Base-by-base conservation (phyloP, 2,888 invertebrate species). In the Camptogramma bilineatum region DNA sequence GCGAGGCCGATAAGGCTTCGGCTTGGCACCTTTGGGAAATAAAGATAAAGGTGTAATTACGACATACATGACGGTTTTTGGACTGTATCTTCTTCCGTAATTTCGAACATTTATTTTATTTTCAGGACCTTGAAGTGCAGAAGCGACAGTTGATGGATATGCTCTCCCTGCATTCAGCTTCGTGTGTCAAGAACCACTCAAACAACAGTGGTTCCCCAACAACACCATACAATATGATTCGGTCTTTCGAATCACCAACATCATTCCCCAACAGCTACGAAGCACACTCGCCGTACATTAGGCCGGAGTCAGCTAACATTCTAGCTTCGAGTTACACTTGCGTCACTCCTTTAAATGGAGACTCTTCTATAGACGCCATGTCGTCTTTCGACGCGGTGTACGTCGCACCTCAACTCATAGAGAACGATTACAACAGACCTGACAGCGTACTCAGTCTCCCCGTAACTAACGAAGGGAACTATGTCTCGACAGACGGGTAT, bases 61-160 rank as follows among this genome's bases (percentile, higher is more conserved):
- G 13, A 17, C 44, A 44, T 17, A 8, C 44, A 17, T 16, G 10
- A 13, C 13, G 13, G 5, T 28, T 28, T 39, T 39, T 10, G 34
- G 34, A 39, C 13, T 39, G 13, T 4, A 39, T 39, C 10, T 39
- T 13, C 34, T 31, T 31, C 1, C 4, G 34, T 39, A n/a, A 13
- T 13, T 39, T 3, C 34, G 4, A 9, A 13, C 10, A 39, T 2
- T 13, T 39, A 13, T 54, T 64, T 64, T 66, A 55, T 68, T 90
- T 88, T 48, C 96, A 97, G 88, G 95, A 96, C 77, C 91, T 98
- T 79, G 97, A 97, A 89, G 95, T 95, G 58, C 96, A 98, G 83
- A 95, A 96, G 78, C 95, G 96, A 70, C 95, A 96, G 80, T 92
- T 98, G 64, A 94, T 96, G 77, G 97, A 97, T 74, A 96, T 97